Conservation (phyloP, 1,140 invertebrate genomes). For the Lutraria rhynchaena region DNA sequence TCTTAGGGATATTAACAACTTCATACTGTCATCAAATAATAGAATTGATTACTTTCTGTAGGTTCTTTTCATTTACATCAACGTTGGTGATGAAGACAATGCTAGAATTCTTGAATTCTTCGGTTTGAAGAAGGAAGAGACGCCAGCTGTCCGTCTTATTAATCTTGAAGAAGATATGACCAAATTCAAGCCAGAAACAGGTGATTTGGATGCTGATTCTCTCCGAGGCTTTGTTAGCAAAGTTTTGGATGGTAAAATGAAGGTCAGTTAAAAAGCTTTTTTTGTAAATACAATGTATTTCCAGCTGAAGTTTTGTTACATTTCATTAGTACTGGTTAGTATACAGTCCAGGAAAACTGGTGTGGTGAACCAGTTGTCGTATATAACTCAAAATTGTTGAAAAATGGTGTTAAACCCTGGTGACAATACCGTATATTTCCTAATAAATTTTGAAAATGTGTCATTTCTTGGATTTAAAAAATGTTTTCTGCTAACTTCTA, state of each 20-base stretch:
- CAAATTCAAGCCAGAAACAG: slow-evolving; percentile 96
- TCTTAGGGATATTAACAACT: no score
- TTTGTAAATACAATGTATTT: no score
- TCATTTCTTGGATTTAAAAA: no score
- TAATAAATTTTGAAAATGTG: no score
- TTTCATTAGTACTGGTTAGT: not conserved
- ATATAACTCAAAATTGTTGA: no score
- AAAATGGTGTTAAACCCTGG: no score
- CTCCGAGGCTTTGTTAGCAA: slow-evolving; percentile 92
- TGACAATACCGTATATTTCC: no score
- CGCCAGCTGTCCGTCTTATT: slow-evolving; percentile 96
- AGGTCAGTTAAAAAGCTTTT: slow-evolving; percentile 82
- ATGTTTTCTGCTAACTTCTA: no score
- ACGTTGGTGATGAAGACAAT: slow-evolving; percentile 97
- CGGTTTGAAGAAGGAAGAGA: slow-evolving; percentile 96
- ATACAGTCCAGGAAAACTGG: not conserved
- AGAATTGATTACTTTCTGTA: slow-evolving; percentile 75
- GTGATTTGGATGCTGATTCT: slow-evolving; percentile 90
- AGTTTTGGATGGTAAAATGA: slow-evolving; percentile 96
- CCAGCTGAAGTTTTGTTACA: no score
- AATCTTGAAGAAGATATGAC: slow-evolving; percentile 98
- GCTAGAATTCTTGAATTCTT: slow-evolving; percentile 99
- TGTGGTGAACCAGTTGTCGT: no score
- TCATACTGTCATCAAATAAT: no score
- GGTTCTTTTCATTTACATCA: slow-evolving; percentile 96